Evolutionary conservation across 2,797 vertebrate genomes (phyloP).

Genomic region (Anas flavirostris): DNA sequence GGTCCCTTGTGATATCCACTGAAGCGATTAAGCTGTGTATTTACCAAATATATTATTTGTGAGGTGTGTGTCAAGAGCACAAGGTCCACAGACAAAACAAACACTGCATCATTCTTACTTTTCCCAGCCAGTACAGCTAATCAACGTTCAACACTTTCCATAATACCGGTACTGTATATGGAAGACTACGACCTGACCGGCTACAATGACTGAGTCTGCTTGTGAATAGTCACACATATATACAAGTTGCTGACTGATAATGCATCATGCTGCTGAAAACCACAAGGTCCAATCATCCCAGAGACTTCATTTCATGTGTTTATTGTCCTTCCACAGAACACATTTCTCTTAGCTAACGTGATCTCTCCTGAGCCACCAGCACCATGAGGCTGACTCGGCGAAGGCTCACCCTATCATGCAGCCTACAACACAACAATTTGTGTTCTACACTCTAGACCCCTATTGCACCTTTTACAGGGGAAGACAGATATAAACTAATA

Average conservation of each 20-base stretch:
- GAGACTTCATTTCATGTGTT: not conserved
- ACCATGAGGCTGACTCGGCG: not conserved
- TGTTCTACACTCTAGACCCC: not conserved
- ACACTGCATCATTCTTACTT: not conserved
- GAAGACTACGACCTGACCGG: not conserved
- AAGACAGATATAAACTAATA: not conserved
- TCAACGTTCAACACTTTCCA: not conserved
- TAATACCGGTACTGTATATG: not conserved
- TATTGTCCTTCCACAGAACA: not conserved
- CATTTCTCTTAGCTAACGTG: rapidly evolving
- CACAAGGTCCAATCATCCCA: not conserved
- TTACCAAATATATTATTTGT: rapidly evolving
- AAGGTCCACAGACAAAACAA: not conserved
- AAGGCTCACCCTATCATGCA: not conserved
- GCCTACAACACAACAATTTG: not conserved
- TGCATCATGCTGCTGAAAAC: not conserved
- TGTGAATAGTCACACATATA: not conserved
- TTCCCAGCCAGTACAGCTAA: not conserved
- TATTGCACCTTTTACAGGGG: not conserved
- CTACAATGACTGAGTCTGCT: not conserved
- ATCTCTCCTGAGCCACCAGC: not conserved
- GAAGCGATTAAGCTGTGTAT: not conserved
- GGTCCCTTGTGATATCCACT: rapidly evolving
- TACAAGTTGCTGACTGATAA: not conserved
- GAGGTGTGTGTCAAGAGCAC: not conserved